Conservation (phyloP, 2,888 invertebrate genomes). For the Thecocarcelia acutangulata region DNA sequence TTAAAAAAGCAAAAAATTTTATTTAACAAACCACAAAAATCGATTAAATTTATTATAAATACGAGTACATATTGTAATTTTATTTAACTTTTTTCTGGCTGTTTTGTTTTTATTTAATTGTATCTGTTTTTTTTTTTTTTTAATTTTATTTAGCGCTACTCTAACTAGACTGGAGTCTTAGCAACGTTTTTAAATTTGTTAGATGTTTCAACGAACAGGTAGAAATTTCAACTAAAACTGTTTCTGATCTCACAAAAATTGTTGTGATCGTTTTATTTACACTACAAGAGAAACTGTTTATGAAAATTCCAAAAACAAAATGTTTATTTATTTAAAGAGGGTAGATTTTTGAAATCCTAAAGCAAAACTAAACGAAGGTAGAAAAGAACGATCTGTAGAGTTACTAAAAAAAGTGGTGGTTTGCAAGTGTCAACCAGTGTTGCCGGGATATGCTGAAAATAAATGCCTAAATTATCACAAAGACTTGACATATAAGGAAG, state of each 20-base stretch:
- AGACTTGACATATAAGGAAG: too few species aligned
- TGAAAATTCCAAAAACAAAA: too few species aligned
- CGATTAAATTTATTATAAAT: slow-evolving; percentile 56
- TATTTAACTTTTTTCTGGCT: background rate
- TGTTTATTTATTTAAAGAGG: background rate
- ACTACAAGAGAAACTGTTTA: background rate
- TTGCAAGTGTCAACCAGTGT: too few species aligned
- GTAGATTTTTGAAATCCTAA: background rate
- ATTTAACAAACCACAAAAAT: slow-evolving; percentile 59
- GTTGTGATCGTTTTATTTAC: background rate
- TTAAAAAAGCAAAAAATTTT: slow-evolving; percentile 47
- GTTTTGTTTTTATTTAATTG: slow-evolving; percentile 16
- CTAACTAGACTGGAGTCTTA: too few species aligned
- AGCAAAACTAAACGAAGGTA: background rate
- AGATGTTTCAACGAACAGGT: too few species aligned
- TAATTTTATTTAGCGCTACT: background rate
- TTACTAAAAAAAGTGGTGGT: too few species aligned
- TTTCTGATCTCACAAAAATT: too few species aligned
- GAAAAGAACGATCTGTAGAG: too few species aligned
- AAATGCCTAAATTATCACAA: too few species aligned
- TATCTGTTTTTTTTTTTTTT: slow-evolving; percentile 23
- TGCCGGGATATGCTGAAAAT: too few species aligned
- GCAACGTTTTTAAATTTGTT: too few species aligned
- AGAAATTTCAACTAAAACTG: too few species aligned
- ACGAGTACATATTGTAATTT: background rate